Evolutionary conservation across 2,113 vertebrate species (phyloP).

Genomic region (Eubucco bourcierii): DNA sequence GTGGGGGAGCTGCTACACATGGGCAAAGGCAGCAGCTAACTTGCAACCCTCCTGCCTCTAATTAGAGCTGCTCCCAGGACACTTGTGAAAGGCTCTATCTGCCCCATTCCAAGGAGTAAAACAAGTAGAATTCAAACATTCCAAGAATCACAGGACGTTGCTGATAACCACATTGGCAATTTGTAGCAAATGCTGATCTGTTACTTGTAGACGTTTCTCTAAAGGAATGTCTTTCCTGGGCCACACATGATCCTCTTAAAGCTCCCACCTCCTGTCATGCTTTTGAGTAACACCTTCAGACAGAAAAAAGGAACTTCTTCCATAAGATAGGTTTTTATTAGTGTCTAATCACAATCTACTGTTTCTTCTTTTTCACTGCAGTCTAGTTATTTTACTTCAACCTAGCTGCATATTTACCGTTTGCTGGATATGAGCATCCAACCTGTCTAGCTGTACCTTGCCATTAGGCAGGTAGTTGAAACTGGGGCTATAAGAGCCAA

Average conservation of each 20-base stretch:
- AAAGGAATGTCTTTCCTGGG: not conserved
- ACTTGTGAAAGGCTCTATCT: not conserved
- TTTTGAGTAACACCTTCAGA: not conserved
- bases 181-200: not conserved
- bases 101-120: not conserved
- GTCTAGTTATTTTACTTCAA: not conserved
- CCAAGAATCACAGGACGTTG: not conserved
- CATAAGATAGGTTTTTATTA: not conserved
- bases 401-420: not conserved
- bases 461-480: not conserved
- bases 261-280: not conserved
- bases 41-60: not conserved
- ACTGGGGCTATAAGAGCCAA: not conserved
- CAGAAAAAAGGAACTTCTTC: not conserved
- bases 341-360: not conserved
- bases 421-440: not conserved
- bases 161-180: not conserved
- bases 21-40: not conserved
- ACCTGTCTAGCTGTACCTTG: not conserved
- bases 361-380: not conserved
- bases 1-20: not conserved
- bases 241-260: not conserved
- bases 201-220: not conserved
- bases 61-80: not conserved
- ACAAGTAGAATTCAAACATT: not conserved